Base-by-base conservation (phyloP, 1,140 invertebrate genomes). In the Atta cephalotes region DNA sequence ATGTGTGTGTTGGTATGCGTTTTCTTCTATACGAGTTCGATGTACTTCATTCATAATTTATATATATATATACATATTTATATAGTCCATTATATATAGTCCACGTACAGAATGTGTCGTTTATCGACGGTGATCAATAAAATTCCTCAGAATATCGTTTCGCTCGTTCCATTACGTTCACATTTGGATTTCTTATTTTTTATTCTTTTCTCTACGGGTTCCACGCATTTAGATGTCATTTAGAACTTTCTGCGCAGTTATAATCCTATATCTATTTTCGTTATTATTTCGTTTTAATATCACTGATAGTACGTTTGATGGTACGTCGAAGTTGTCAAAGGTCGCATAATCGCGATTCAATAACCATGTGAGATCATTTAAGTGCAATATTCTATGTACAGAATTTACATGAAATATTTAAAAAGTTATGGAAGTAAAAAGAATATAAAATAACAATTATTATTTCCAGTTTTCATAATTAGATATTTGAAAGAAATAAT, bases 201-300 rank as follows among this genome's bases (percentile, higher is more conserved):
- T n/a, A 70, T 70, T 18, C 14, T 62, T 25, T 35, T 51, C 28
- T 5, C 25, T 76, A 14, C n/a, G 6, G 12, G 0, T 62, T 68
- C 6, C 35, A 16, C 16, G 12, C 28, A 7, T 21, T 53, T 18
- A 28, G 35, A 56, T n/a, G 2, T 16, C 16, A 7, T 39, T 39
- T 1, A 74, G 14, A 62, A 62, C 31, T 81, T 60, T 74, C 25
- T 28, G 16, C 65, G 39, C 6, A 62, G 5, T 76, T 18, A 10
- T 51, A 49, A 25, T 18, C 10, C 28, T 82, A 62, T 31, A 62
- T 16, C 14, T 63, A 51, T 63, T 76, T 81, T 84, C 56, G 28
- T 84, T 72, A 45, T 45, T 45, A 45, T 45, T 63, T 84, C 39
- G 39, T 74, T 76, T 84, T 76, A 76, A 76, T 84, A 84, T 84